Base-by-base conservation (phyloP, 2,888 invertebrate species). In the Alentia gelatinosa region DNA sequence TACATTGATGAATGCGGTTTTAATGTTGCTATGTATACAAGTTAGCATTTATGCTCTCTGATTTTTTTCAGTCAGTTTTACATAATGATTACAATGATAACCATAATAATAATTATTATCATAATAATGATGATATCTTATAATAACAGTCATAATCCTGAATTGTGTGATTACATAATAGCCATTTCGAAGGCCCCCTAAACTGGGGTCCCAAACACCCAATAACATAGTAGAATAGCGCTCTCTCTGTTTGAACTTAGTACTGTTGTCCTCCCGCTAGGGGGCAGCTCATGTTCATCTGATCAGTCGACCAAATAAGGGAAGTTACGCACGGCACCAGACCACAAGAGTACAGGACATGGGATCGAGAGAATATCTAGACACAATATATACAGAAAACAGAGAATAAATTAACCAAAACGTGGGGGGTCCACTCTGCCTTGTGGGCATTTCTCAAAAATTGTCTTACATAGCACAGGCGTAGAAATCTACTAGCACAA, bases 71-170 rank as follows among this genome's bases (percentile, higher is more conserved):
- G 86, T 86, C 86, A 86, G 86, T 86, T 86, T 86, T 86, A 86
- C 86, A 86, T 86, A 86, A 86, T 86, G 86, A 86, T 86, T 86
- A 86, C 86, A 86, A 50, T 50, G 86, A 86, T 86, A 86, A 86
- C 50, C 42, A 86, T 47, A 47, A 86, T 86, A 42, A 86, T 86
- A 86, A 86, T 86, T 47, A 86, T 86, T 47, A 83, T 75, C 33
- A 75, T 83, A 83, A 83, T 83, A 40, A 83, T 83, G 83, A 83
- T 83, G 40, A 40, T 40, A 83, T 86, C 42, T 86, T 33, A 86
- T 86, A 86, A 79, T 86, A 86, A 86, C 86, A 86, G 86, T 86
- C 86, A 86, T 86, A 86, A 86, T 86, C 86, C 86, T 86, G 86
- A 86, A 86, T 86, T 86, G 47, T 86, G 50, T 86, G 86, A 86